Conservation (phyloP, 2,797 vertebrate species). For the Micrastur ruficollis region DNA sequence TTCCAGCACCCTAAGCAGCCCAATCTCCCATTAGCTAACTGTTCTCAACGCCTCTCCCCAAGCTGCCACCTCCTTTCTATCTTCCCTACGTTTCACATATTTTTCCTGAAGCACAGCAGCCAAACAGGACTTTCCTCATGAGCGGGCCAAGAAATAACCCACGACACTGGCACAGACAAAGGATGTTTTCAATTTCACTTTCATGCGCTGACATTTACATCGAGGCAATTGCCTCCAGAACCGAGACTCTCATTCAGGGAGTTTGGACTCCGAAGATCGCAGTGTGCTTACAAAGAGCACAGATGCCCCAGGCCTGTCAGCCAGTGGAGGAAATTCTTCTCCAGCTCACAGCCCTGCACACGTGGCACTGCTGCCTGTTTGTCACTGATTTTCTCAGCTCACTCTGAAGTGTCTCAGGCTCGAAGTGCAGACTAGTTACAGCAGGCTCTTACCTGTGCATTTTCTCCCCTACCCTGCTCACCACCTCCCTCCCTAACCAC, state of each 20-base stretch:
- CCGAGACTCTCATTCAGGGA: background rate
- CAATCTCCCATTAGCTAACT: background rate
- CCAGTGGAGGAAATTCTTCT: background rate
- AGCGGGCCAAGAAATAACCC: slow-evolving; percentile 41
- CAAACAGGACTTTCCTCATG: background rate
- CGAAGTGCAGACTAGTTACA: background rate
- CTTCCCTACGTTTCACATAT: background rate
- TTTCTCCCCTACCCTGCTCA: background rate
- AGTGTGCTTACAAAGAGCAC: background rate
- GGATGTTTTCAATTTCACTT: background rate
- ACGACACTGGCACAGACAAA: background rate
- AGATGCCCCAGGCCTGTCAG: background rate
- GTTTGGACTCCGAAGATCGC: background rate
- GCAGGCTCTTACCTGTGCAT: background rate
- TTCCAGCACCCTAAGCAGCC: background rate
- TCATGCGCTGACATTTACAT: background rate
- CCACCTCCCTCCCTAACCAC: background rate
- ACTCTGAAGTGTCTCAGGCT: background rate
- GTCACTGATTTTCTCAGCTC: background rate
- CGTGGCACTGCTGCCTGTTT: background rate
- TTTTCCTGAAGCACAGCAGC: background rate
- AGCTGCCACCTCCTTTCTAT: background rate
- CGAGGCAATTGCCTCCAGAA: background rate
- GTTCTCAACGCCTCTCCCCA: background rate
- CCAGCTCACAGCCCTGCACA: background rate